These are phyloP conservation scores for Morpho achilles DNA, from an alignment of 2,888 invertebrate genomes.

Conservation along the genomic window DNA sequence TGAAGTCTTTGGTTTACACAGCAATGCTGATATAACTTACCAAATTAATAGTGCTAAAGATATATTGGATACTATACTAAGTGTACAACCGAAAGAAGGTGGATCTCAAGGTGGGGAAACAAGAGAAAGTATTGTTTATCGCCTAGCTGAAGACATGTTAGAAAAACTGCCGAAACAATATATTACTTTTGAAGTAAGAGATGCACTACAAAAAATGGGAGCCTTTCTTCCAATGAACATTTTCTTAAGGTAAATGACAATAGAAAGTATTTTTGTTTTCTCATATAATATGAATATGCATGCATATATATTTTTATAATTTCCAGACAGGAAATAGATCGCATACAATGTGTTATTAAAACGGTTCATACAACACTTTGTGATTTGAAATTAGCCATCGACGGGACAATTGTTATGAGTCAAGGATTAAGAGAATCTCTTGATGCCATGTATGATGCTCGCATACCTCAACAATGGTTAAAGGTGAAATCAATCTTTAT, in stretches of 20 bases:
- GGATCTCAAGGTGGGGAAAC: slow-evolving; percentile 95
- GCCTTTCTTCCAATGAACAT: slow-evolving; percentile 97
- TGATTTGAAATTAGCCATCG: slow-evolving; percentile 96
- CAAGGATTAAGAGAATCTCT: slow-evolving; percentile 91
- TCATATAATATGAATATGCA: background rate
- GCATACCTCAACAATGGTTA: slow-evolving; percentile 94
- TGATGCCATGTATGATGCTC: slow-evolving; percentile 97
- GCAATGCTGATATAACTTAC: slow-evolving; percentile 98
- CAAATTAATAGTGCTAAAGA: slow-evolving; percentile 97
- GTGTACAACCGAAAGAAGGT: slow-evolving; percentile 98
- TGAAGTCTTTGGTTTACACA: slow-evolving; percentile 97
- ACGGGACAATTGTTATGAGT: slow-evolving; percentile 98
- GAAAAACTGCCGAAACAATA: slow-evolving; percentile 88
- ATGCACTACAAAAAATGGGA: slow-evolving; percentile 94
- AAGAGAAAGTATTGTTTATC: slow-evolving; percentile 94
- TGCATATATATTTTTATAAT: background rate
- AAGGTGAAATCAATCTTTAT: slow-evolving; percentile 77
- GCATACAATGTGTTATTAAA: slow-evolving; percentile 93
- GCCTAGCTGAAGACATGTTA: slow-evolving; percentile 95
- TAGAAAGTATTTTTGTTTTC: background rate
- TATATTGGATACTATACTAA: slow-evolving; percentile 95
- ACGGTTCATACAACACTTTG: slow-evolving; percentile 88
- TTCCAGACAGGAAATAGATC: slow-evolving; percentile 84
- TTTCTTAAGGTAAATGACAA: slow-evolving; percentile 82
- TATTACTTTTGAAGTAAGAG: slow-evolving; percentile 92